phyloP scores from a whole-genome alignment of 92 coral and sea anemone species.

The Porites divaricata region DNA sequence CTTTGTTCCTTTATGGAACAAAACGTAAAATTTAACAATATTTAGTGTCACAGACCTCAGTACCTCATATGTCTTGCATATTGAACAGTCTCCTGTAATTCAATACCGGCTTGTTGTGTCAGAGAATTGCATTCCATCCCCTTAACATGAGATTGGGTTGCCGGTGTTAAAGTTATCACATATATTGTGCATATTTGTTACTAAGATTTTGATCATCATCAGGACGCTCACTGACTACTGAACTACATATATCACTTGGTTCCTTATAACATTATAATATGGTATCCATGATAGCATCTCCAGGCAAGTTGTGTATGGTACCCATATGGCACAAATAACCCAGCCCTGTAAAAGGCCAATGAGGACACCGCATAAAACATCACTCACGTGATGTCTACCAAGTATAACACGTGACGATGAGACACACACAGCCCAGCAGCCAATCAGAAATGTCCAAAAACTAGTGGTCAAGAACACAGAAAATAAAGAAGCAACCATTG shows the following conservation, averaged over 20 bases:
- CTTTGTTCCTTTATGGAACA: too few relatives aligned
- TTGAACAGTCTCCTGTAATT: too few relatives aligned
- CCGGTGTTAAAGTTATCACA: too few relatives aligned
- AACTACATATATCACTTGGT: background rate
- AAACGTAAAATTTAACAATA: too few relatives aligned
- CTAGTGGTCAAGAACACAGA: conserved; percentile 41
- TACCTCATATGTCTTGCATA: too few relatives aligned
- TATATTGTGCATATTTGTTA: too few relatives aligned
- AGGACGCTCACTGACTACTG: background rate
- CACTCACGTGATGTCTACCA: conserved; percentile 95
- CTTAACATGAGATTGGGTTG: too few relatives aligned
- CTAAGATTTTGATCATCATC: background rate
- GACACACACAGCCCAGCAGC: conserved; percentile 82
- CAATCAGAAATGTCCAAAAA: conserved; percentile 54
- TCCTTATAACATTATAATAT: background rate
- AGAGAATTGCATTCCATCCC: too few relatives aligned
- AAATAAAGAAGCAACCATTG: conserved; percentile 89
- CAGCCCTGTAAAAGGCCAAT: conserved; percentile 84
- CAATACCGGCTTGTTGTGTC: too few relatives aligned
- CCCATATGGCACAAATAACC: conserved; percentile 65
- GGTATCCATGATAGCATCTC: conserved; percentile 45
- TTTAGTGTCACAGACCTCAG: too few relatives aligned
- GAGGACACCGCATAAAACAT: conserved; percentile 79
- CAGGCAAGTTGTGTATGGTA: conserved; percentile 62
- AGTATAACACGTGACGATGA: conserved; percentile 87